phyloP scores from a whole-genome alignment of 2,797 vertebrate genomes.

The Serranus cabrilla region DNA sequence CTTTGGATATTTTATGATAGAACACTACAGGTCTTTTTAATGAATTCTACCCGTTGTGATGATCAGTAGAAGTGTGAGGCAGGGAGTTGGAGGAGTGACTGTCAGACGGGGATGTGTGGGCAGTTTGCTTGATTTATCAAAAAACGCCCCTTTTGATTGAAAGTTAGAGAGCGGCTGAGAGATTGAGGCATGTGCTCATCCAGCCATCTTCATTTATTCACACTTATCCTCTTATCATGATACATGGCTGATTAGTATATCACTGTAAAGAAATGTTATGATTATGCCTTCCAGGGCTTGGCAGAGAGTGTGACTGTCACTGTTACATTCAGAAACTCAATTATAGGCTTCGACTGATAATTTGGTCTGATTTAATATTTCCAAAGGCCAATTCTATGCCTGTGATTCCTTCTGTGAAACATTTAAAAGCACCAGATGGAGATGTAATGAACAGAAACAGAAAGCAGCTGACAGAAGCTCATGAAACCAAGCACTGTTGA shows the following conservation, averaged over 20 bases:
- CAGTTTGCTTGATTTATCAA: conserved; percentile 35
- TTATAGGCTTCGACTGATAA: conserved; percentile 54
- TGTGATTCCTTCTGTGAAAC: conserved; percentile 57
- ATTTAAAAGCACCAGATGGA: conserved; percentile 65
- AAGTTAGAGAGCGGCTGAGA: conserved; percentile 10
- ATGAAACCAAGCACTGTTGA: conserved; percentile 36
- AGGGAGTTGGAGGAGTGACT: conserved; percentile 4
- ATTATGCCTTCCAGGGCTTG: conserved; percentile 22
- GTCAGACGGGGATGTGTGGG: conserved; percentile 12
- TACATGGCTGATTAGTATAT: conserved; percentile 24
- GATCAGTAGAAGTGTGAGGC: conserved; percentile 8
- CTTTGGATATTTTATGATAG: neutral
- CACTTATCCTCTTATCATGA: conserved; percentile 17
- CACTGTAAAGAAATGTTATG: conserved; percentile 9
- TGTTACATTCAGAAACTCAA: conserved; percentile 51
- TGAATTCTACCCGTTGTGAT: conserved; percentile 8
- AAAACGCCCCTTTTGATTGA: conserved; percentile 15
- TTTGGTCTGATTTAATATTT: conserved; percentile 65
- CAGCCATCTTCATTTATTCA: conserved; percentile 13
- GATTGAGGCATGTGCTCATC: conserved; percentile 5
- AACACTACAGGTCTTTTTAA: neutral
- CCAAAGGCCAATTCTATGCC: conserved; percentile 45
- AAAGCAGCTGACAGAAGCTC: conserved; percentile 59
- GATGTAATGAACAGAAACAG: conserved; percentile 63
- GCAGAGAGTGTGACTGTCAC: conserved; percentile 10